These are phyloP conservation scores for Wasmannia auropunctata DNA, from an alignment of 1,140 invertebrate species.

Conservation along the genomic window DNA sequence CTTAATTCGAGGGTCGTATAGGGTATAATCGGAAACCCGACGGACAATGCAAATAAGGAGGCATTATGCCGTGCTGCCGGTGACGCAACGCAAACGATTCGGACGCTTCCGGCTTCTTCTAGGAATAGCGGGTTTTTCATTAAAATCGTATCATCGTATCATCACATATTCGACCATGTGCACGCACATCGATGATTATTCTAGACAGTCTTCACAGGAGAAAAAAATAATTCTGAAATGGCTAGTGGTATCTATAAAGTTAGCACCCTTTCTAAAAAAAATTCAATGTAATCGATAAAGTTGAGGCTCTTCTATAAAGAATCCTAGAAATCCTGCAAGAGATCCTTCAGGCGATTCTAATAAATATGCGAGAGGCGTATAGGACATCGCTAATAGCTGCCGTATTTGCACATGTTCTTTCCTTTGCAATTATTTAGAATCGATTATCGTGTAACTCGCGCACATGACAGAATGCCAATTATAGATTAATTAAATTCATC, in stretches of 20 bases:
- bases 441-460: neutral
- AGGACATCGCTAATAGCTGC: neutral
- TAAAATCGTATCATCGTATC: slow-evolving; percentile 54
- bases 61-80: slow-evolving; percentile 65
- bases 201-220: slow-evolving; percentile 38
- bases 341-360: neutral
- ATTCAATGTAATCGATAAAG: neutral
- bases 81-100: slow-evolving; percentile 69
- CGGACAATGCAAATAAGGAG: slow-evolving; percentile 78
- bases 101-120: slow-evolving; percentile 71
- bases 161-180: neutral
- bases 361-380: neutral
- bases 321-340: neutral
- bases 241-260: neutral
- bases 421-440: slow-evolving; percentile 30
- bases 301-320: neutral
- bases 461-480: neutral
- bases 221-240: neutral
- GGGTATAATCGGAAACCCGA: slow-evolving; percentile 78
- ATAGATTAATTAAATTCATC: slow-evolving; percentile 18
- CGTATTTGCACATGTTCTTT: neutral
- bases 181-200: slow-evolving; percentile 19
- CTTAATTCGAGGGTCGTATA: slow-evolving; percentile 78
- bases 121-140: slow-evolving; percentile 60
- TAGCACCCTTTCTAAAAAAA: slow-evolving; percentile 5